phyloP scores from a whole-genome alignment of 2,797 vertebrate genomes.

The Spinibarbus caldwelli region DNA sequence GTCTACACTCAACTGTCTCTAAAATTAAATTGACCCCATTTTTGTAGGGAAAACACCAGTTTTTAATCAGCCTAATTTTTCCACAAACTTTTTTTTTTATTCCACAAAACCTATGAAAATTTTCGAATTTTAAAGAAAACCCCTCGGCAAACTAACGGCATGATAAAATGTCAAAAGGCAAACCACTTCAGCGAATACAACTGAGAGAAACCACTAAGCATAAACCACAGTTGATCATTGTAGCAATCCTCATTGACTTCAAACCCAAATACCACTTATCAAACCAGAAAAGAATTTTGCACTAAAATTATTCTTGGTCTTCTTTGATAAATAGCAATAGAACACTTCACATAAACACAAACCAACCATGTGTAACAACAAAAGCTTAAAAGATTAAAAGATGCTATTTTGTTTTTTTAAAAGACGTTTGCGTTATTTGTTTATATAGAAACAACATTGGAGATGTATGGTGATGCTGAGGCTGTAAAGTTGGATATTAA shows the following conservation, averaged over 20 bases:
- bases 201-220: slow-evolving; percentile 66
- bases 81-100: not conserved
- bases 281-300: slow-evolving; percentile 85
- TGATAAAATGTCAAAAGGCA: slow-evolving; percentile 27
- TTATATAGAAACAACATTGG: slow-evolving; percentile 70
- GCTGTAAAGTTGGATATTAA: slow-evolving; percentile 61
- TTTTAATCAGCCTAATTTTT: not conserved
- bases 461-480: slow-evolving; percentile 58
- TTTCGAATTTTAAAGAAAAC: not conserved
- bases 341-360: slow-evolving; percentile 67
- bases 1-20: slow-evolving; percentile 27
- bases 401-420: slow-evolving; percentile 67
- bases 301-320: slow-evolving; percentile 83
- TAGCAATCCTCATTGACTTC: slow-evolving; percentile 53
- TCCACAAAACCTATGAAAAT: slow-evolving; percentile 62
- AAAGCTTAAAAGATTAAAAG: slow-evolving; percentile 60
- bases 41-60: not conserved
- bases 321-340: slow-evolving; percentile 82
- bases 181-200: slow-evolving; percentile 68
- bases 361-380: slow-evolving; percentile 61
- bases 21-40: not conserved
- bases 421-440: slow-evolving; percentile 61
- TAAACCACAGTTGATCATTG: slow-evolving; percentile 65
- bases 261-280: slow-evolving; percentile 75
- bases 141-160: not conserved